A percentile compares a stretch with the other conserved stretches of the same genome.
These are phyloP conservation scores for Drosophila conformis DNA, from an alignment of 2,888 invertebrate genomes.

Conservation along the genomic window DNA sequence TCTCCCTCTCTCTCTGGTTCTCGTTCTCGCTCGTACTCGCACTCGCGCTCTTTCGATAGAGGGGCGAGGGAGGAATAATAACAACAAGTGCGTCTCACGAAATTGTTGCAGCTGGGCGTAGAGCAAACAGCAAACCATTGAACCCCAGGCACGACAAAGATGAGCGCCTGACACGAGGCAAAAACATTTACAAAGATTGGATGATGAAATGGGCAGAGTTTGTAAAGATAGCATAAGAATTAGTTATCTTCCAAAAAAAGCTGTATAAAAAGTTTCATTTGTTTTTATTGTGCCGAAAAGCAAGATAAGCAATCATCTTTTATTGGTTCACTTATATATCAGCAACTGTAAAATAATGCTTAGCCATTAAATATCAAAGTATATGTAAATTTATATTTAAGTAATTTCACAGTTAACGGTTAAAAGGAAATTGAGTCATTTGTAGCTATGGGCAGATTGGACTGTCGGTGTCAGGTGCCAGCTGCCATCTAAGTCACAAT, in stretches of 20 bases:
- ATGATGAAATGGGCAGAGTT: neutral
- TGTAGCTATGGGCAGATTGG: neutral
- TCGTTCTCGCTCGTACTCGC: neutral
- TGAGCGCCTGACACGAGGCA: conserved; percentile 4
- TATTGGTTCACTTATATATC: neutral
- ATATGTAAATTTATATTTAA: neutral
- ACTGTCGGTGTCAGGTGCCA: conserved; percentile 9
- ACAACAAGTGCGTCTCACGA: conserved; percentile 32
- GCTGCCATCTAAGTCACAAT: conserved; percentile 1
- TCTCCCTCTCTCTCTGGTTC: too few species aligned
- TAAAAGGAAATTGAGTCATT: neutral
- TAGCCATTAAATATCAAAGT: neutral
- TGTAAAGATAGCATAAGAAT: neutral
- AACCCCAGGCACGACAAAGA: conserved; percentile 17
- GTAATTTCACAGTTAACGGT: neutral
- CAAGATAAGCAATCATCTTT: neutral
- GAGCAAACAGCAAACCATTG: conserved; percentile 29
- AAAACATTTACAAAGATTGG: neutral
- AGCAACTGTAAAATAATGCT: neutral
- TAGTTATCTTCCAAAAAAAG: neutral
- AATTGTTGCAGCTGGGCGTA: conserved; percentile 53
- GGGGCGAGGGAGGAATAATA: neutral
- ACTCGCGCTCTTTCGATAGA: neutral
- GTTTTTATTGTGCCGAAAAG: too few species aligned
- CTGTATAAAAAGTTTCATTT: too few species aligned